Evolutionary conservation across 2,888 invertebrate genomes (phyloP).

Genomic region (Trissolcus brochymenae): DNA sequence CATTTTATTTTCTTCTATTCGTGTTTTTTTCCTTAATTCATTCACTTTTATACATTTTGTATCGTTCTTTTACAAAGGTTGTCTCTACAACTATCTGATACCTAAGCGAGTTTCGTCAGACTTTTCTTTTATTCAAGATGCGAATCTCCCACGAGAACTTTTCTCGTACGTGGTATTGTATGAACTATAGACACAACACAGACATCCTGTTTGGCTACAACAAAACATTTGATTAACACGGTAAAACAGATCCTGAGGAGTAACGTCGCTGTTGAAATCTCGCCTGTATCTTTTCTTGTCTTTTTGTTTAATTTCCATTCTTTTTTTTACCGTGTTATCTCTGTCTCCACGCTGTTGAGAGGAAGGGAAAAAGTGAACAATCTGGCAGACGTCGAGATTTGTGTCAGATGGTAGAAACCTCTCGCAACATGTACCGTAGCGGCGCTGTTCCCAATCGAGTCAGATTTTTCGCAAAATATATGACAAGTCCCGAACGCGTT

Average conservation of each 20-base stretch:
- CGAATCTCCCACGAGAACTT: slow-evolving; percentile 26
- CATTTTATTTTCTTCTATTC: slow-evolving; percentile 10
- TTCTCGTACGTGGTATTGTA: slow-evolving; percentile 43
- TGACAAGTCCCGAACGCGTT: slow-evolving; percentile 7
- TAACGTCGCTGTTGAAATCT: slow-evolving; percentile 27
- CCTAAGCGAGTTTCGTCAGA: slow-evolving; percentile 46
- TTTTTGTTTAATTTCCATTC: neutral
- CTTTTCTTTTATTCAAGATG: slow-evolving; percentile 42
- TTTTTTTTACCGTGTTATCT: neutral
- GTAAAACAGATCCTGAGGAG: slow-evolving; percentile 10
- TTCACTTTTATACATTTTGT: slow-evolving; percentile 27
- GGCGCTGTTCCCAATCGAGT: slow-evolving; percentile 12
- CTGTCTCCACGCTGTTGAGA: slow-evolving; percentile 7
- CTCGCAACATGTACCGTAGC: slow-evolving; percentile 17
- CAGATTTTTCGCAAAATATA: slow-evolving; percentile 15
- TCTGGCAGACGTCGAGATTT: slow-evolving; percentile 26
- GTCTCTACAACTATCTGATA: slow-evolving; percentile 43
- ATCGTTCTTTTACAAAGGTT: slow-evolving; percentile 41
- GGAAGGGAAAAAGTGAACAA: slow-evolving; percentile 19
- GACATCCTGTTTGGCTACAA: slow-evolving; percentile 18
- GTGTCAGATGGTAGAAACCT: slow-evolving; percentile 25
- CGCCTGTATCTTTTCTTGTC: slow-evolving; percentile 6
- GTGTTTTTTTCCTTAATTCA: neutral
- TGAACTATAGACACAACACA: slow-evolving; percentile 27
- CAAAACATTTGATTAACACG: slow-evolving; percentile 39